These are phyloP conservation scores for Styela plicata DNA, from an alignment of 23 tunicate genomes.

Conservation along the genomic window DNA sequence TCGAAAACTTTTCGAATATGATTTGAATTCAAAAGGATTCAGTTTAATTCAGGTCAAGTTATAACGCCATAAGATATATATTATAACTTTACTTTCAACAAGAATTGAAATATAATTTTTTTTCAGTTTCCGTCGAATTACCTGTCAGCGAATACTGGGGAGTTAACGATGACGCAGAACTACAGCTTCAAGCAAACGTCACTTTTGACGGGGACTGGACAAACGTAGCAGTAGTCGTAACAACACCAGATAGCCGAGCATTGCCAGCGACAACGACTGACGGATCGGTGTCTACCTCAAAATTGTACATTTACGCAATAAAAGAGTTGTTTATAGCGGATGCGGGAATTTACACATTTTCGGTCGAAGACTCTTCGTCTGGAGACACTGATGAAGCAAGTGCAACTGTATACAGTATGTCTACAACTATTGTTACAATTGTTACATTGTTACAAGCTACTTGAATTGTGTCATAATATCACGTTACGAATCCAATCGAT, in stretches of 20 bases:
- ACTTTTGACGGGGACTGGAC: slow-evolving; percentile 15
- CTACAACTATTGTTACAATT: no score
- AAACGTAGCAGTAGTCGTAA: slow-evolving; percentile 6
- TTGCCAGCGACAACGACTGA: background rate
- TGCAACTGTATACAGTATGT: slow-evolving; percentile 8
- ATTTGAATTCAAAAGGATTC: no score
- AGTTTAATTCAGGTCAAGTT: no score
- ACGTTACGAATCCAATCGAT: no score
- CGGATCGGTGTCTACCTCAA: background rate
- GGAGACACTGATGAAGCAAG: slow-evolving; percentile 9
- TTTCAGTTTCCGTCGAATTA: slow-evolving; percentile 2
- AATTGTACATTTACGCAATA: slow-evolving; percentile 11
- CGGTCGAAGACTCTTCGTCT: slow-evolving; percentile 1
- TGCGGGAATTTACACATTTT: slow-evolving; percentile 17
- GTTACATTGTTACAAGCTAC: no score
- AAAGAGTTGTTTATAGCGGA: slow-evolving; percentile 15
- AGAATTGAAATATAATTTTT: background rate
- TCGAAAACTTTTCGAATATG: no score
- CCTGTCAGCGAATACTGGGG: slow-evolving; percentile 1
- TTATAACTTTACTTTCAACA: background rate
- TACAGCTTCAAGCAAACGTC: slow-evolving; percentile 11
- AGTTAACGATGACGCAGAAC: slow-evolving; percentile 1
- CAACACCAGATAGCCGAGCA: background rate
- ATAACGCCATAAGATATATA: no score
- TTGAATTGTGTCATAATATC: no score